Evolutionary conservation across 2,888 invertebrate species (phyloP), one percentile per base, ranked within the genome.

Genomic region (Isotomurus palustris): DNA sequence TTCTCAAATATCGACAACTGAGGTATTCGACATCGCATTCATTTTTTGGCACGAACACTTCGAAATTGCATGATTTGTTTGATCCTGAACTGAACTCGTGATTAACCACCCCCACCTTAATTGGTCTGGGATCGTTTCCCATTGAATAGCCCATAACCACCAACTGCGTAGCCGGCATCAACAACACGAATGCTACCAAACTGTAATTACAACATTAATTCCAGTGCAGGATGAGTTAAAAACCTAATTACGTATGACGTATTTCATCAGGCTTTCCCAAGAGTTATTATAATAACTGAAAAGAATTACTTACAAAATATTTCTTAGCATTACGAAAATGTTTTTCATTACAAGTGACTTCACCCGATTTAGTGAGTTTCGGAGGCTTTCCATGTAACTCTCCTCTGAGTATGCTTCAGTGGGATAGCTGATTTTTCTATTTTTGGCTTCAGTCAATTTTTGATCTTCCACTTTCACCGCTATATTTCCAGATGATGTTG

Each of bases 91-190:
- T 38, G 19, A 32, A 50, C 22, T 50, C 50, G 38, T 50, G 36
- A 25, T 50, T 50, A 10, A 50, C 50, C 36, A 50, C 50, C 2
- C 50, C 50, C 17, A 49, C 49, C 25, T 50, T 50, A 38, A 50
- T 36, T 22, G 50, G 50, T n/a, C 32, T 21, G 3, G 50, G 50
- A 40, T 50, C 50, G 17, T 50, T 50, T 22, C 50, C 50, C 50
- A 50, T 50, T 8, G 25, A 25, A 38, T 38, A 38, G 21, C 50
- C 50, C 50, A 50, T 40, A 22, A 50, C 40, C 36, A 50, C 38
- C 2, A 35, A 38, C 25, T 50, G 50, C 50, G 40, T 36, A 24
- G 50, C 50, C 36, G 50, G 50, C 27, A 50, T 19, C 6, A 50
- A 22, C 3, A 50, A 25, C 50, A 50, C 38, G 38, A 50, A 50